A percentile compares a stretch with the other conserved stretches of the same genome.
These are phyloP conservation scores for Hyppa rectilinea DNA, from an alignment of 2,888 invertebrate species.

Conservation along the genomic window DNA sequence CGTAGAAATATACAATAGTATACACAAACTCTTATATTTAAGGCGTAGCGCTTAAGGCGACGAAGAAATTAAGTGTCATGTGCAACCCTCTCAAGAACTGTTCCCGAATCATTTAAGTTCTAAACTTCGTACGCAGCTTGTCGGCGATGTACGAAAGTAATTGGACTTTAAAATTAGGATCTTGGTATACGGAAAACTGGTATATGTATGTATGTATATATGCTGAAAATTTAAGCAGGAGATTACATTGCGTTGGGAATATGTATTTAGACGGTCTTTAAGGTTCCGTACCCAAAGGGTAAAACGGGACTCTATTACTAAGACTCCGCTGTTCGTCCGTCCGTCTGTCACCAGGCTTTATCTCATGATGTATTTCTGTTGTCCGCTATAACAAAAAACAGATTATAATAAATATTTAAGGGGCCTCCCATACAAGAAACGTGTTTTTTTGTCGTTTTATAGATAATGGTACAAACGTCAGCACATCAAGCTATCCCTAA, in stretches of 20 bases:
- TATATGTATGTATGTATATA: background rate
- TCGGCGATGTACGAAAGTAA: constrained; percentile 38
- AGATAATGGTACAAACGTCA: too few species aligned
- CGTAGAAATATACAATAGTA: background rate
- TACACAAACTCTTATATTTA: constrained; percentile 2
- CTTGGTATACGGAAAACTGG: background rate
- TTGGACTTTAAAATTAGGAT: constrained; percentile 61
- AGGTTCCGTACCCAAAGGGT: too few species aligned
- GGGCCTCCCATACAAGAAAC: too few species aligned
- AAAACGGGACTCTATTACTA: too few species aligned
- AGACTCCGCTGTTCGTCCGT: too few species aligned
- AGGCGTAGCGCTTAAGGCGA: constrained; percentile 17
- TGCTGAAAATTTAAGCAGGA: constrained; percentile 3
- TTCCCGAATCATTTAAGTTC: constrained; percentile 43
- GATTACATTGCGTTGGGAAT: constrained; percentile 6
- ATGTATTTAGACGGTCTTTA: background rate
- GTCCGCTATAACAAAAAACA: too few species aligned
- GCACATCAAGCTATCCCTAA: too few species aligned
- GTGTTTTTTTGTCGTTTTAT: too few species aligned
- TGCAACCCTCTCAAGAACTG: constrained; percentile 46
- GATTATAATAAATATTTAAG: too few species aligned
- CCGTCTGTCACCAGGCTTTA: too few species aligned
- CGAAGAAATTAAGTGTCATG: constrained; percentile 57
- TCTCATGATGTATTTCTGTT: too few species aligned
- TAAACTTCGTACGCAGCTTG: constrained; percentile 42